phyloP scores from a whole-genome alignment of 2,888 invertebrate genomes.

The Oxycera nigricornis region DNA sequence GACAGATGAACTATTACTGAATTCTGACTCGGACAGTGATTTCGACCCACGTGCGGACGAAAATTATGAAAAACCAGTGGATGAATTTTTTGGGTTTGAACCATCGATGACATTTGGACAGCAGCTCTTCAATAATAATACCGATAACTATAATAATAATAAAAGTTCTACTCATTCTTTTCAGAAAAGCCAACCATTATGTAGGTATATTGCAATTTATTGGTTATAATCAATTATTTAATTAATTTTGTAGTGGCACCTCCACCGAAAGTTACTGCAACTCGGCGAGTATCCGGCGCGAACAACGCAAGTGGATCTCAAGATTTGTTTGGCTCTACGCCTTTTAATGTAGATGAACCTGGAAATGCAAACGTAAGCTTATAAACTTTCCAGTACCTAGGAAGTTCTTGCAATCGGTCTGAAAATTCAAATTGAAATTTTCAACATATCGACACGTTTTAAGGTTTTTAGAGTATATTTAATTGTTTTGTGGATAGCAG shows the following conservation, averaged over 20 bases:
- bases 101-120: conserved; percentile 61
- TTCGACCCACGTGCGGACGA: conserved; percentile 90
- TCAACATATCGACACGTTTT: too few species aligned
- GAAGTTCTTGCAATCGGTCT: too few species aligned
- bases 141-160: too few species aligned
- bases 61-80: conserved; percentile 59
- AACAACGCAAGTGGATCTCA: conserved; percentile 63
- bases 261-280: conserved; percentile 80
- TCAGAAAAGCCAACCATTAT: conserved; percentile 67
- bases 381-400: too few species aligned
- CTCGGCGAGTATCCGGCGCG: conserved; percentile 60
- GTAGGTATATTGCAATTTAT: conserved; percentile 64
- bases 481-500: too few species aligned
- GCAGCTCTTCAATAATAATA: conserved; percentile 63
- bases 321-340: conserved; percentile 82
- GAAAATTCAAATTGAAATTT: too few species aligned
- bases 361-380: conserved; percentile 58
- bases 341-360: conserved; percentile 65
- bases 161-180: conserved; percentile 53
- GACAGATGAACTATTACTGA: conserved; percentile 76
- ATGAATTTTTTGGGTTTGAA: conserved; percentile 62
- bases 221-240: conserved; percentile 9
- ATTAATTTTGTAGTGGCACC: conserved; percentile 76
- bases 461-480: too few species aligned
- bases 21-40: conserved; percentile 82